Conservation (phyloP, 2,888 invertebrate species). For the Ypsolopha scabrella region DNA sequence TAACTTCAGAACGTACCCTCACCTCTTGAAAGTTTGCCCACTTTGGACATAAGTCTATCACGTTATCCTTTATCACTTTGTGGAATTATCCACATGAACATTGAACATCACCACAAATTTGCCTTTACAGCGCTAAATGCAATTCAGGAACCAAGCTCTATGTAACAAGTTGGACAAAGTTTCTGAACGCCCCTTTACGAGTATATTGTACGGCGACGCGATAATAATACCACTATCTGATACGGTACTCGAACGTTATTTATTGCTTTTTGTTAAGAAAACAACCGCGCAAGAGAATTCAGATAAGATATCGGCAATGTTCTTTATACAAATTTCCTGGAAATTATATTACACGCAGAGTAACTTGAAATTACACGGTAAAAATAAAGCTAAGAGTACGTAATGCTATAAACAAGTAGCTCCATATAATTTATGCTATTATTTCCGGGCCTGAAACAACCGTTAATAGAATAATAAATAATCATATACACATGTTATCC, state of each 20-base stretch:
- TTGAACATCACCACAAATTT: background rate
- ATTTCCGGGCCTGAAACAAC: background rate
- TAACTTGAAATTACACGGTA: too few relatives aligned
- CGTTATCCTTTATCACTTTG: too few relatives aligned
- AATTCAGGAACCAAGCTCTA: background rate
- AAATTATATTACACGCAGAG: too few relatives aligned
- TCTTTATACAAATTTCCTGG: background rate
- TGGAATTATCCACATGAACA: too few relatives aligned
- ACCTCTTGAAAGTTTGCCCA: too few relatives aligned
- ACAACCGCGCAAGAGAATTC: slow-evolving; percentile 4
- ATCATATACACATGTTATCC: too few relatives aligned
- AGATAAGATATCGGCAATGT: slow-evolving; percentile 7
- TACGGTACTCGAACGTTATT: slow-evolving; percentile 11
- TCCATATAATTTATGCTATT: background rate
- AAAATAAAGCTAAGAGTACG: background rate
- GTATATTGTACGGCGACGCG: background rate
- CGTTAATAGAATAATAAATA: too few relatives aligned
- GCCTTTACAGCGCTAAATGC: background rate
- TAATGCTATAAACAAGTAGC: background rate
- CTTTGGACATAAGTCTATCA: too few relatives aligned
- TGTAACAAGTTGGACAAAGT: background rate
- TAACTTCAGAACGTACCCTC: too few relatives aligned
- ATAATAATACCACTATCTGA: slow-evolving; percentile 10
- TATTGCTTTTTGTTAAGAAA: slow-evolving; percentile 8
- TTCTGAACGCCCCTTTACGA: background rate